Conservation (phyloP, 2,797 vertebrate species). For the Anomalospiza imberbis region DNA sequence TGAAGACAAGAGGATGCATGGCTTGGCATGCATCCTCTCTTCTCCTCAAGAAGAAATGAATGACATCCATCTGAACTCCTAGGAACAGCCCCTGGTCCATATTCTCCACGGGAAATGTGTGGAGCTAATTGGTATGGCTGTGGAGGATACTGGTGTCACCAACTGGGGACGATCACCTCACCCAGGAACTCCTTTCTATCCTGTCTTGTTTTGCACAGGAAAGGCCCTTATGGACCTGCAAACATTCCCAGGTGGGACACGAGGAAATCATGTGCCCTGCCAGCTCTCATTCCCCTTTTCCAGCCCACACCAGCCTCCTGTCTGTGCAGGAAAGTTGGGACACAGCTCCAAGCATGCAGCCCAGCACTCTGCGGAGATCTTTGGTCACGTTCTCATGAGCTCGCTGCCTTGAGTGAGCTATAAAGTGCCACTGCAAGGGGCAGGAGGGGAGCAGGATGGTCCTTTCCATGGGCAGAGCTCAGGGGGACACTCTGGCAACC, state of each 20-base stretch:
- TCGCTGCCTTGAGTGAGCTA: neutral
- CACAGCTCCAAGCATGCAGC: neutral
- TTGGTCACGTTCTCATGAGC: neutral
- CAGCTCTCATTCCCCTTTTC: neutral
- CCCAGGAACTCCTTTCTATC: neutral
- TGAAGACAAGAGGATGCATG: neutral
- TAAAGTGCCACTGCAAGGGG: constrained; percentile 31
- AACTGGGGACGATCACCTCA: neutral
- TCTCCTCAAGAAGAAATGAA: neutral
- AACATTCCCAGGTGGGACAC: neutral
- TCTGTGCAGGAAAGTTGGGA: rapidly evolving
- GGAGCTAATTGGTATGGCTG: neutral
- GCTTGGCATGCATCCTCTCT: neutral
- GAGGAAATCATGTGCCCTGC: neutral
- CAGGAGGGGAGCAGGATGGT: neutral
- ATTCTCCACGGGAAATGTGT: neutral
- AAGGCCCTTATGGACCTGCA: neutral
- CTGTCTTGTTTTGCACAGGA: neutral
- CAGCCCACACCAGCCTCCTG: neutral
- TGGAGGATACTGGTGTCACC: neutral
- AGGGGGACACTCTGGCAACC: neutral
- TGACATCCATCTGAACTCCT: neutral
- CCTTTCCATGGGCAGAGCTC: neutral
- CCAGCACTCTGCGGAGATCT: rapidly evolving
- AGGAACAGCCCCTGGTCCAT: neutral